Conservation (phyloP, 2,888 invertebrate species). For the Drosophila silvestris region DNA sequence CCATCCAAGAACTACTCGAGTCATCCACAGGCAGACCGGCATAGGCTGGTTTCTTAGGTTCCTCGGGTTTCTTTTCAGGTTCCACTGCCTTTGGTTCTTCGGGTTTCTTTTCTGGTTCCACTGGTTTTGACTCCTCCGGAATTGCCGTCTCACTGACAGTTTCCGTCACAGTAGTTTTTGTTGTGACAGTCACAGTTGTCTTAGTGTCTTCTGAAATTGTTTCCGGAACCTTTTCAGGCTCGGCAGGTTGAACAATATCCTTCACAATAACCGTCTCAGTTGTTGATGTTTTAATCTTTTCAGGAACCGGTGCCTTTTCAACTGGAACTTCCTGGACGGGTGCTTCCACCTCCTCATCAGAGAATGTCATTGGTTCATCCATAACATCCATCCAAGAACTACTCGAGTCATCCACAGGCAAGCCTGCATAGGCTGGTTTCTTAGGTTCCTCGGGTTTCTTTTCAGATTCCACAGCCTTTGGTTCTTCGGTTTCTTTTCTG, state of each 20-base stretch:
- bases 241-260: neutral
- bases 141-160: slow-evolving; percentile 9
- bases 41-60: neutral
- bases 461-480: slow-evolving; percentile 9
- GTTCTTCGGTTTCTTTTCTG: slow-evolving; percentile 26
- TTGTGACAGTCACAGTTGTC: slow-evolving; percentile 26
- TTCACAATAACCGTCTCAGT: neutral
- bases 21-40: neutral
- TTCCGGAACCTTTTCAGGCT: neutral
- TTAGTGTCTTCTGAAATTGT: slow-evolving; percentile 12
- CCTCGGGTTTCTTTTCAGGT: neutral
- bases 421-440: slow-evolving; percentile 10
- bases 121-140: slow-evolving; percentile 7
- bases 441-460: slow-evolving; percentile 6
- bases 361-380: slow-evolving; percentile 81
- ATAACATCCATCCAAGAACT: slow-evolving; percentile 78
- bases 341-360: slow-evolving; percentile 61
- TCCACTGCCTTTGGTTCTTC: slow-evolving; percentile 31
- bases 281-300: slow-evolving; percentile 36
- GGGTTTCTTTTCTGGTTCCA: slow-evolving; percentile 53
- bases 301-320: slow-evolving; percentile 26
- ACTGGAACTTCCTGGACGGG: slow-evolving; percentile 1
- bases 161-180: slow-evolving; percentile 28
- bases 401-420: slow-evolving; percentile 21
- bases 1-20: neutral